Conservation (phyloP, 2,113 vertebrate species). For the Megalops atlanticus region DNA sequence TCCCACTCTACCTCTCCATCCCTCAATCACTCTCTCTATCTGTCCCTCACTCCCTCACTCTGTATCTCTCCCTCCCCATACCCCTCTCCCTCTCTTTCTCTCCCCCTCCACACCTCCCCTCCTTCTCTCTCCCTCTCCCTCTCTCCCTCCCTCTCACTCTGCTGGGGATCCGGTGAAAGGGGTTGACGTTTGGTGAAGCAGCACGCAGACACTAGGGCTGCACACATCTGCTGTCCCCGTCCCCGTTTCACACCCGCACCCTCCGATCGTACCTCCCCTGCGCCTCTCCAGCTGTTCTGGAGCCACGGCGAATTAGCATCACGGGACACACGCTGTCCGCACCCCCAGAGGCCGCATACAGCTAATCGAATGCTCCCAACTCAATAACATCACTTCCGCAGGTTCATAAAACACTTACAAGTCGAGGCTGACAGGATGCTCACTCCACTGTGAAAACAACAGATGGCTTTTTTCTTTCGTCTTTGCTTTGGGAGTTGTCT, state of each 20-base stretch:
- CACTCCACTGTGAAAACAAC: not conserved
- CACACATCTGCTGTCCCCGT: not conserved
- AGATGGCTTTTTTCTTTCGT: not conserved
- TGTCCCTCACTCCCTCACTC: no score
- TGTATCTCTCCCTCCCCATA: no score
- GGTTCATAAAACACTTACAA: not conserved
- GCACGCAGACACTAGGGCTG: not conserved
- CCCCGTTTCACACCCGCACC: not conserved
- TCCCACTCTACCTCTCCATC: no score
- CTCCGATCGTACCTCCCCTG: not conserved
- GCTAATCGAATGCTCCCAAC: not conserved
- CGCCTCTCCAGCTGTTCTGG: not conserved
- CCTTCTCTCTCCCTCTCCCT: not conserved
- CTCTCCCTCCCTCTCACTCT: slow-evolving; percentile 9
- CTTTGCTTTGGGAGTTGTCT: not conserved
- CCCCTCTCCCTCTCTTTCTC: not conserved
- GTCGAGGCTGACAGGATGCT: not conserved
- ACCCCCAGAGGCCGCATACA: no score
- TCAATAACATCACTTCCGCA: not conserved
- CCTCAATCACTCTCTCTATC: no score
- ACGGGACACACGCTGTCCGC: no score
- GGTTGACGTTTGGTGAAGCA: not conserved
- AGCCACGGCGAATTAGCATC: not conserved
- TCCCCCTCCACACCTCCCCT: not conserved
- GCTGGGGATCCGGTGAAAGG: not conserved